Evolutionary conservation across 2,797 vertebrate species (phyloP).

Genomic region (Eulemur mongoz): DNA sequence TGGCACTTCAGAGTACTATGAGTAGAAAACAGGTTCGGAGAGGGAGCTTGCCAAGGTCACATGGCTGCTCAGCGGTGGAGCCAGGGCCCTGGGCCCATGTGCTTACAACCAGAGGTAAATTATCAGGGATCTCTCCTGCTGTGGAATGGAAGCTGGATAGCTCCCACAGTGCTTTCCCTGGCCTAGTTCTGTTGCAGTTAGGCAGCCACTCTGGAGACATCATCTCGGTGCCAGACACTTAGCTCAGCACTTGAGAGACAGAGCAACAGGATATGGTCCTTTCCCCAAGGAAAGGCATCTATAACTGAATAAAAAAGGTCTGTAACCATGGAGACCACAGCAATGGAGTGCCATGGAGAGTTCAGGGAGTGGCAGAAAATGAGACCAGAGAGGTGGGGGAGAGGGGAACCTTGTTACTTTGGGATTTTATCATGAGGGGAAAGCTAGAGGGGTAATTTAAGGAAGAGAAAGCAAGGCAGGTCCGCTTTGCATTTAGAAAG

Average conservation of each 20-base stretch:
- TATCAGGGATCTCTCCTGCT: slow-evolving; percentile 13
- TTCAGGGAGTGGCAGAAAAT: not conserved
- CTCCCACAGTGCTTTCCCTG: not conserved
- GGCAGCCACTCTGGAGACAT: not conserved
- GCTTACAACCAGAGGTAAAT: slow-evolving; percentile 12
- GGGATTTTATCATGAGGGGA: not conserved
- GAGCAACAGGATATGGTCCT: not conserved
- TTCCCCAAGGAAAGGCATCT: not conserved
- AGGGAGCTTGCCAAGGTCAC: not conserved
- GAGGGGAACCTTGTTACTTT: not conserved
- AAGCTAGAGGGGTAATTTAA: not conserved
- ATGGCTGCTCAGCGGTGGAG: not conserved
- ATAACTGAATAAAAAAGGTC: not conserved
- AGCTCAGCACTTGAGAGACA: slow-evolving; percentile 23
- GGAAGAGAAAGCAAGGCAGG: not conserved
- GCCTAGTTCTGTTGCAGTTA: slow-evolving; percentile 30
- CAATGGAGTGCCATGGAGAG: not conserved
- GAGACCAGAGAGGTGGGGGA: not conserved
- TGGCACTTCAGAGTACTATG: not conserved
- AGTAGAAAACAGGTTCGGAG: not conserved
- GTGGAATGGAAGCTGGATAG: not conserved
- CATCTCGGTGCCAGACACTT: slow-evolving; percentile 7
- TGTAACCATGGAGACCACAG: slow-evolving; percentile 8
- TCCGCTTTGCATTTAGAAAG: not conserved
- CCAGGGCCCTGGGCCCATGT: not conserved